A percentile compares a stretch with the other conserved stretches of the same genome.
phyloP scores from a whole-genome alignment of 2,113 vertebrate species.

The Sinocyclocheilus anshuiensis region DNA sequence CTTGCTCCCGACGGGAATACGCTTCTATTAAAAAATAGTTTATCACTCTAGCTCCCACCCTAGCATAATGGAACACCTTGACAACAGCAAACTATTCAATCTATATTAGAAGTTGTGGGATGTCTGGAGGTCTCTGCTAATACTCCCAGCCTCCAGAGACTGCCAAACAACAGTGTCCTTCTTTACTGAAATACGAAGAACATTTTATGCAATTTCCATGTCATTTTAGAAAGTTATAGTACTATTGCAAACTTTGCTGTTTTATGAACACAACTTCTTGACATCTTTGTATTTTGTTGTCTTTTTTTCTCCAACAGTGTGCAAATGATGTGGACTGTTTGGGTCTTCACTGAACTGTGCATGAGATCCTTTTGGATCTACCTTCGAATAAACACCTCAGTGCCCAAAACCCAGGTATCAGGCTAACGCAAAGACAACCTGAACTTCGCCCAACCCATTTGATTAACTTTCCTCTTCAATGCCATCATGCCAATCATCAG shows the following conservation, averaged over 20 bases:
- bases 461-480: conserved; percentile 62
- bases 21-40: conserved; percentile 65
- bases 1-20: conserved; percentile 47
- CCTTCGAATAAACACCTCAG: conserved; percentile 25
- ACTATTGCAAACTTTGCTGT: background rate
- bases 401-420: conserved; percentile 6
- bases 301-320: conserved; percentile 53
- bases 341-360: conserved; percentile 40
- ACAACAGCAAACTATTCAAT: conserved; percentile 66
- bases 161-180: background rate
- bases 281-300: background rate
- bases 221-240: background rate
- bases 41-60: conserved; percentile 51
- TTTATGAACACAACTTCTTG: background rate
- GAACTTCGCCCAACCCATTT: background rate
- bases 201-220: background rate
- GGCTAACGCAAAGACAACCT: conserved; percentile 36
- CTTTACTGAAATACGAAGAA: background rate
- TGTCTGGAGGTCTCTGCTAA: background rate
- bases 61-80: conserved; percentile 62
- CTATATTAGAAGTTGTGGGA: conserved; percentile 3
- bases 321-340: conserved; percentile 53
- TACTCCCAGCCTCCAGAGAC: background rate
- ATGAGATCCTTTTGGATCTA: conserved; percentile 13
- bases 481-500: conserved; percentile 87